Percentiles rank a stretch among this genome's conserved stretches.
Conservation (phyloP, 2,888 invertebrate genomes). For the Agriopis aurantiaria region DNA sequence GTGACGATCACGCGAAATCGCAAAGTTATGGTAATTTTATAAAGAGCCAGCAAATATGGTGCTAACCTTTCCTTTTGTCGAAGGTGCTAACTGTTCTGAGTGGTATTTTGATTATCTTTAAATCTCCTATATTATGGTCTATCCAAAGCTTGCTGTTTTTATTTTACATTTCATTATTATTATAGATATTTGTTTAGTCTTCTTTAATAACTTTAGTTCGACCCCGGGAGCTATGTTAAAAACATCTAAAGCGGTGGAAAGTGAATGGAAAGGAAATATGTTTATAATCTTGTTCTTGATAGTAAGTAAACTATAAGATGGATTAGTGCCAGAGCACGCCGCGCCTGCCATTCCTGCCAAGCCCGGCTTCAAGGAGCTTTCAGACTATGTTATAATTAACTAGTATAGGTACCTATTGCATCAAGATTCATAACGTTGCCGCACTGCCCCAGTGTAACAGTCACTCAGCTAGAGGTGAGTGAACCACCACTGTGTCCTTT, state of each 20-base stretch:
- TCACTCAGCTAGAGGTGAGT: too few relatives aligned
- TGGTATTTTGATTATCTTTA: background rate
- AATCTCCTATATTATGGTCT: background rate
- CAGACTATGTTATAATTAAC: background rate
- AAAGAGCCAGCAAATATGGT: background rate
- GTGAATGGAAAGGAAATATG: conserved; percentile 56
- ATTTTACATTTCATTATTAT: too few relatives aligned
- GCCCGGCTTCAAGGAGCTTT: conserved; percentile 46
- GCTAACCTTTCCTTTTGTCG: too few relatives aligned
- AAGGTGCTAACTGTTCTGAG: background rate
- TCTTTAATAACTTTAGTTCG: background rate
- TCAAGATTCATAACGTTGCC: background rate
- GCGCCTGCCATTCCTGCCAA: conserved; percentile 64
- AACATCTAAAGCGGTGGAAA: conserved; percentile 19
- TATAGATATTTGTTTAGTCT: background rate
- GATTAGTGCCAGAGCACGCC: conserved; percentile 60
- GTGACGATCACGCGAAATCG: conserved; percentile 3
- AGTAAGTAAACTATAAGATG: conserved; percentile 60
- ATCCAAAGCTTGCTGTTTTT: too few relatives aligned
- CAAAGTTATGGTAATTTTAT: conserved; percentile 8
- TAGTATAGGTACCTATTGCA: background rate
- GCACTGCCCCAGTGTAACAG: background rate
- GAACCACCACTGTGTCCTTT: too few relatives aligned
- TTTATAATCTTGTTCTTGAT: conserved; percentile 49
- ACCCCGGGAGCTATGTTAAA: conserved; percentile 1